phyloP scores from a whole-genome alignment of 2,113 vertebrate species.

The Campylomormyrus tamandua region DNA sequence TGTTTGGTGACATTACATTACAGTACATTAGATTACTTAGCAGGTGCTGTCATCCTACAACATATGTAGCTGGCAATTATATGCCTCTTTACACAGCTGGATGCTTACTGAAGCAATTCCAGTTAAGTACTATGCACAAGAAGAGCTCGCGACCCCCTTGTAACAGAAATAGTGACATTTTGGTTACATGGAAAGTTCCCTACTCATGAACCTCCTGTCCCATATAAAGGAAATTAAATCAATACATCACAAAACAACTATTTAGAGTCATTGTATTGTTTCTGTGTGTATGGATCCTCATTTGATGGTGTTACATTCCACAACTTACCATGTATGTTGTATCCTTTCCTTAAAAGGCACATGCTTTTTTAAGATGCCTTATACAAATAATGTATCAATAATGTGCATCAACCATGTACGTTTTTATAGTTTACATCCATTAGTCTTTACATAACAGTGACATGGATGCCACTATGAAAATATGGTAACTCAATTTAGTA shows the following conservation, averaged over 20 bases:
- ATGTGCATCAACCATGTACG: background rate
- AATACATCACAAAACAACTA: background rate
- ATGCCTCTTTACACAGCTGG: conserved; percentile 1
- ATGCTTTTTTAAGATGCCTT: background rate
- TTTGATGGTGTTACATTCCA: background rate
- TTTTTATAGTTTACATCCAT: background rate
- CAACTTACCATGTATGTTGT: background rate
- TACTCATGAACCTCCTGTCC: background rate
- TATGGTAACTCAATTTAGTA: background rate
- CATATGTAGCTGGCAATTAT: background rate
- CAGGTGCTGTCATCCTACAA: background rate
- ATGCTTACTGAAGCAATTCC: background rate
- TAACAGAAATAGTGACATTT: background rate
- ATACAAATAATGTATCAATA: background rate
- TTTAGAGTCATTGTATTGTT: background rate
- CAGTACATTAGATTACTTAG: background rate
- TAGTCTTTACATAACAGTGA: background rate
- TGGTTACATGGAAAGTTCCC: background rate
- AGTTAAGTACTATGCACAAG: background rate
- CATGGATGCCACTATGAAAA: background rate
- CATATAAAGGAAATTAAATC: background rate
- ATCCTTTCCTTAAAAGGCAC: background rate
- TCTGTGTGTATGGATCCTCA: background rate
- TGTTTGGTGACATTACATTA: background rate
- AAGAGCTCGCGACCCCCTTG: background rate